Base-by-base conservation (phyloP, 2,888 invertebrate species). In the Disparrhopalites patrizii region DNA sequence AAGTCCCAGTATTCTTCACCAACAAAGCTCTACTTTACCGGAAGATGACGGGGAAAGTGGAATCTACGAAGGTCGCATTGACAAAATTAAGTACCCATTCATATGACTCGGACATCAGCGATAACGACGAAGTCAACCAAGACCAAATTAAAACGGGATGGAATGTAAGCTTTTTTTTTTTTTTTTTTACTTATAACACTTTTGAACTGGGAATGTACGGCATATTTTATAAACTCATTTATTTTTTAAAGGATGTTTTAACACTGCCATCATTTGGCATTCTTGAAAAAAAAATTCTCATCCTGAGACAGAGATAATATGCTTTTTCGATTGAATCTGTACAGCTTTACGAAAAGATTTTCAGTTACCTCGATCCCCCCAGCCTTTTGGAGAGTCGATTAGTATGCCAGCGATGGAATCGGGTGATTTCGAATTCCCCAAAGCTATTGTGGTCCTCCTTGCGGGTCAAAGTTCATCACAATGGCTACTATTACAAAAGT, bases 341-440 rank as follows among this genome's bases (percentile, higher is more conserved):
- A 18, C 25, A 58, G 57, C 27, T 58, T 8, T 58, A 58, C 36
- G 57, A 58, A 27, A 40, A 40, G n/a, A 58, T 58, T 13, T 58
- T 58, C 18, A 25, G 25, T 4, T 58, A 27, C 40, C 28, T 58
- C n/a, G 57, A 58, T n/a, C 15, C 57, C 5, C n/a, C 8, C 25
- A 58, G 40, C 43, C 20, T 58, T 15, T 43, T 58, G 25, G 10
- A 13, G 23, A 23, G 8, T 2, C 57, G 57, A 10, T 8, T 10
- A 23, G 57, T 58, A 13, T 58, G 57, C 36, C 25, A n/a, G 28
- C 40, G 27, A 27, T 58, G 57, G 57, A 58, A 58, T n/a, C 20
- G 25, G 3, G 28, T 40, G 10, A 58, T 58, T 13, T 40, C 27
- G 25, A 40, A 43, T 8, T 13, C 13, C 20, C 10, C 20, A 18